phyloP scores from a whole-genome alignment of 2,888 invertebrate genomes.

The Monoplex corrugatus region DNA sequence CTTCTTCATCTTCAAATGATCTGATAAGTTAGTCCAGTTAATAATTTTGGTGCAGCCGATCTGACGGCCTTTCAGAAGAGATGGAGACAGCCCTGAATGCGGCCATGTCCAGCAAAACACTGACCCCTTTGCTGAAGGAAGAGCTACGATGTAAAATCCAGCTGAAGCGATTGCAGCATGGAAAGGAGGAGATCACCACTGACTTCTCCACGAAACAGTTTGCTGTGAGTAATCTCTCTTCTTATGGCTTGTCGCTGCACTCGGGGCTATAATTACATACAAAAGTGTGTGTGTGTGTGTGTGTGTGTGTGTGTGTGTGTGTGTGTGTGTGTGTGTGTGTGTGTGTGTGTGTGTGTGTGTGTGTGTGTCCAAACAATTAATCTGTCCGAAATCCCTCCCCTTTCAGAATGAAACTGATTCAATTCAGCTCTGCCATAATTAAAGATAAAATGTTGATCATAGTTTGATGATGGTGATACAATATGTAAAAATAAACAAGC shows the following conservation, averaged over 20 bases:
- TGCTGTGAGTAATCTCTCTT: constrained; percentile 19
- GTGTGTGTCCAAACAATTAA: no score
- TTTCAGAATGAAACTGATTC: no score
- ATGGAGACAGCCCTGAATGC: background rate
- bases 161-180: constrained; percentile 41
- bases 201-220: constrained; percentile 32
- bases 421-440: no score
- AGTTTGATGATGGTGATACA: no score
- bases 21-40: no score
- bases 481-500: no score
- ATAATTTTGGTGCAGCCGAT: background rate
- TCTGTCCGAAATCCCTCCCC: no score
- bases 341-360: background rate
- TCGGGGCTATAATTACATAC: no score
- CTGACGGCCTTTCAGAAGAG: constrained; percentile 20
- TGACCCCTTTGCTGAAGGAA: constrained; percentile 47
- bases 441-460: no score
- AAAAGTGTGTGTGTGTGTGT: no score
- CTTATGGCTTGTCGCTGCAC: background rate
- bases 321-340: background rate
- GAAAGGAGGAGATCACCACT: constrained; percentile 40
- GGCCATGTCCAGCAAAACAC: constrained; percentile 34
- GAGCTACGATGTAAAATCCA: constrained; percentile 50
- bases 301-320: background rate
- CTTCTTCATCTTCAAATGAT: no score